phyloP scores from a whole-genome alignment of 2,797 vertebrate species.

The Dendrocincla fuliginosa region DNA sequence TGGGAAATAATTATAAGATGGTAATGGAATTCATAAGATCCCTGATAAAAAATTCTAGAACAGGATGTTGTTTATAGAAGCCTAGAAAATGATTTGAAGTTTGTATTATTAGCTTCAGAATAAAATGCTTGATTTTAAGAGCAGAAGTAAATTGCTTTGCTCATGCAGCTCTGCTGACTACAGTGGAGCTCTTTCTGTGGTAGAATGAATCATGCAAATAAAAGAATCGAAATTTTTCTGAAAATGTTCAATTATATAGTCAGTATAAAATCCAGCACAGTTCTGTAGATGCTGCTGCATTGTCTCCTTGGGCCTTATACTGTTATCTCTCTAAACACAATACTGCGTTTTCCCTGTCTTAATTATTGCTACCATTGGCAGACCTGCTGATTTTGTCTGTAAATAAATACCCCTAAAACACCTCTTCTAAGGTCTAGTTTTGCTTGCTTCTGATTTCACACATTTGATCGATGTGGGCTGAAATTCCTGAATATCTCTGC shows the following conservation, averaged over 20 bases:
- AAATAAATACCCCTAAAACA: not conserved
- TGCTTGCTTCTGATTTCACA: not conserved
- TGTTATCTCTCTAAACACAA: accelerated
- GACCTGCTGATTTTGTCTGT: not conserved
- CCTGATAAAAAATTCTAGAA: not conserved
- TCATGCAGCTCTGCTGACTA: not conserved
- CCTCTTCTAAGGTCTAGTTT: not conserved
- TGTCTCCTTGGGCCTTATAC: not conserved
- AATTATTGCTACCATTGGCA: not conserved
- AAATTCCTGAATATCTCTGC: not conserved
- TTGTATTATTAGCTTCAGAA: not conserved
- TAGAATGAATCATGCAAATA: not conserved
- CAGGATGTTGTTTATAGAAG: not conserved
- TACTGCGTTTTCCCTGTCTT: not conserved
- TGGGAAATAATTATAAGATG: not conserved
- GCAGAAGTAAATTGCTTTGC: not conserved
- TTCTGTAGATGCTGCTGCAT: not conserved
- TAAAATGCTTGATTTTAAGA: not conserved
- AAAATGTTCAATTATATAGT: not conserved
- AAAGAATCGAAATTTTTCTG: not conserved
- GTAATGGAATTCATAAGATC: not conserved
- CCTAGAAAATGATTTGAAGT: not conserved
- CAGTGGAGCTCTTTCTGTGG: not conserved
- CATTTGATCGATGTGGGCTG: not conserved
- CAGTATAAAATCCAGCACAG: not conserved